phyloP scores from a whole-genome alignment of 2,888 invertebrate species.

The Clunio marinus region DNA sequence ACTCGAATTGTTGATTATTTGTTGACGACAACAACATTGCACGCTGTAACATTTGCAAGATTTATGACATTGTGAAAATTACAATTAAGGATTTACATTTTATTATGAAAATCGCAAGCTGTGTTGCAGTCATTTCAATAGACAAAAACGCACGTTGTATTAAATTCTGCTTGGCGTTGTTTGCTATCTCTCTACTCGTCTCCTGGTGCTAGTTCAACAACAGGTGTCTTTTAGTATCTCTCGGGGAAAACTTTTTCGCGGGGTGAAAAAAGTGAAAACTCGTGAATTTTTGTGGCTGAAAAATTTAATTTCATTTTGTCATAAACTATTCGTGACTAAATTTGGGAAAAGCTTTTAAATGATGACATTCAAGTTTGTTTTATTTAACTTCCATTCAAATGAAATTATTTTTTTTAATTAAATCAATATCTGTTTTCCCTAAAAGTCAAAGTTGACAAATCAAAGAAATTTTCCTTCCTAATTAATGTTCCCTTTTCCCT shows the following conservation, averaged over 20 bases:
- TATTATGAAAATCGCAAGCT: conserved; percentile 22
- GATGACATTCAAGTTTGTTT: too few relatives aligned
- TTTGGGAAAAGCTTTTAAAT: too few relatives aligned
- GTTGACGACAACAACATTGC: too few relatives aligned
- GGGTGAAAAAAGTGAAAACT: neutral
- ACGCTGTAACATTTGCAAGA: conserved; percentile 8
- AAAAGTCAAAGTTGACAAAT: too few relatives aligned
- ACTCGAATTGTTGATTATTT: neutral
- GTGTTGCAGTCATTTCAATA: conserved; percentile 34
- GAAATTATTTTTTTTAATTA: too few relatives aligned
- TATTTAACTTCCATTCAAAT: too few relatives aligned
- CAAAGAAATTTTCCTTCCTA: too few relatives aligned
- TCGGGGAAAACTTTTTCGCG: neutral
- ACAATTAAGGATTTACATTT: conserved; percentile 38
- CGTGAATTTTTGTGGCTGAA: neutral
- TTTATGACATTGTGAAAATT: conserved; percentile 33
- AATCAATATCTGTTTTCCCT: too few relatives aligned
- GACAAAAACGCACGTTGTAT: conserved; percentile 2
- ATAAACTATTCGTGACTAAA: neutral
- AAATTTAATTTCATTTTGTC: neutral
- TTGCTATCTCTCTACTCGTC: conserved; percentile 20
- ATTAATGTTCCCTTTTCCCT: too few relatives aligned
- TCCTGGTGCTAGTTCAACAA: conserved; percentile 8
- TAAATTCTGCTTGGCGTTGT: conserved; percentile 25
- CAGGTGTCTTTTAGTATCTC: conserved; percentile 36